Evolutionary conservation across 2,113 vertebrate genomes (phyloP).

Genomic region (Sapajus apella): DNA sequence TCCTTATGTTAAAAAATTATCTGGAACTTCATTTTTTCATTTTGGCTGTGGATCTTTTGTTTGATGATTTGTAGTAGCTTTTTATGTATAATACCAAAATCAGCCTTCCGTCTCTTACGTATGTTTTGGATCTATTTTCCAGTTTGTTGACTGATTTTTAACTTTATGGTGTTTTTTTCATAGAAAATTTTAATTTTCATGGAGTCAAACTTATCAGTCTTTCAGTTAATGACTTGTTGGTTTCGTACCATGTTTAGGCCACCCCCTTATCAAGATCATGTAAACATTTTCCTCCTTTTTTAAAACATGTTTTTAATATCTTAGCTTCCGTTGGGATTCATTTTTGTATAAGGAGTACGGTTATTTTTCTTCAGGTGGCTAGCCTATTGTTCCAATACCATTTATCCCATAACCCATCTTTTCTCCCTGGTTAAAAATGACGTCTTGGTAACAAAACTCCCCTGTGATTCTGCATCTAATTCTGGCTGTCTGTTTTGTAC

Average conservation of each 20-base stretch:
- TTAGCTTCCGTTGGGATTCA: neutral
- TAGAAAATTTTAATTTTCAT: neutral
- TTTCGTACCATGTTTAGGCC: neutral
- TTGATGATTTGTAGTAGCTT: neutral
- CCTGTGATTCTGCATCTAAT: neutral
- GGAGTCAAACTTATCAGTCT: neutral
- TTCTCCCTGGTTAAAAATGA: neutral
- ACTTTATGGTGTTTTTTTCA: neutral
- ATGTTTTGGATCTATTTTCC: neutral
- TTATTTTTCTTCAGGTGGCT: neutral
- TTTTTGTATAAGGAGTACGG: neutral
- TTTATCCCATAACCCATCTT: neutral
- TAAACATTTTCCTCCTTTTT: neutral
- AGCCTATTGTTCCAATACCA: neutral
- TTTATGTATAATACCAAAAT: neutral
- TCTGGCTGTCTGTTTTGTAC: neutral
- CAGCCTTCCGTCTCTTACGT: neutral
- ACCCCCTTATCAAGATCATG: neutral
- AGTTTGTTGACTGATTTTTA: neutral
- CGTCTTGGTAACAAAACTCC: neutral
- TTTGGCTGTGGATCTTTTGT: neutral
- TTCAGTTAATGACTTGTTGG: neutral
- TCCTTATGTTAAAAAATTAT: neutral
- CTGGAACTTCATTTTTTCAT: neutral
- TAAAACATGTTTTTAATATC: neutral